Conservation (phyloP, 2,113 vertebrate species). For the Shinisaurus crocodilurus region DNA sequence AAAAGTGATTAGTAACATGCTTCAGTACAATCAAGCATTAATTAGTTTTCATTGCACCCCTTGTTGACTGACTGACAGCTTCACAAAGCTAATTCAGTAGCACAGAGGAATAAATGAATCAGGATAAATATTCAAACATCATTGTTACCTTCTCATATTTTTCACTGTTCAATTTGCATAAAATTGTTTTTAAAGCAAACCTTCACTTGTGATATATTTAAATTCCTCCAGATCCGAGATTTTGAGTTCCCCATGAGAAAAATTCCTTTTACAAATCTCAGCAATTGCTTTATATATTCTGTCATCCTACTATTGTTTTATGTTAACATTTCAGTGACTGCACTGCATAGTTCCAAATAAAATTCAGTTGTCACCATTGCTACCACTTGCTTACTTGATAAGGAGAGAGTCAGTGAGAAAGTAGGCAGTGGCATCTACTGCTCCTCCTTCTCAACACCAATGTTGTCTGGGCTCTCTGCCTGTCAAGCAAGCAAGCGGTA, state of each 20-base stretch:
- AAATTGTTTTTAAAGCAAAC: conserved; percentile 30
- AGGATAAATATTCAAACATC: conserved; percentile 35
- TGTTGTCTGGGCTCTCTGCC: no score
- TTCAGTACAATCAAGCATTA: conserved; percentile 40
- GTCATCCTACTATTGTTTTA: neutral
- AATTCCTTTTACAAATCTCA: rapidly evolving
- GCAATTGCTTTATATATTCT: conserved; percentile 10
- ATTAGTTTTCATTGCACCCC: conserved; percentile 18
- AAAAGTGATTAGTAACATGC: conserved; percentile 19
- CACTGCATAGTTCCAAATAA: neutral
- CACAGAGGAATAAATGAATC: conserved; percentile 51
- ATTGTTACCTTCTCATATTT: neutral
- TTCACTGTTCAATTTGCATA: conserved; percentile 5
- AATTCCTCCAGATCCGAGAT: neutral
- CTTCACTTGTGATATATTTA: conserved; percentile 13
- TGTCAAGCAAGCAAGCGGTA: no score
- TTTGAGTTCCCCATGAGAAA: neutral
- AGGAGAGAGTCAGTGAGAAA: no score
- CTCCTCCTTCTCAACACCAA: no score
- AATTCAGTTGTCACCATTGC: neutral
- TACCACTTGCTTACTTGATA: no score
- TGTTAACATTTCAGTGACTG: neutral
- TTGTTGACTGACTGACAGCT: conserved; percentile 24
- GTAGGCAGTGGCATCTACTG: no score
- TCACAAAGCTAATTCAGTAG: conserved; percentile 34